Evolutionary conservation across 2,888 invertebrate genomes (phyloP), one percentile per base, ranked within the genome.

Genomic region (Heliconius charithonia): DNA sequence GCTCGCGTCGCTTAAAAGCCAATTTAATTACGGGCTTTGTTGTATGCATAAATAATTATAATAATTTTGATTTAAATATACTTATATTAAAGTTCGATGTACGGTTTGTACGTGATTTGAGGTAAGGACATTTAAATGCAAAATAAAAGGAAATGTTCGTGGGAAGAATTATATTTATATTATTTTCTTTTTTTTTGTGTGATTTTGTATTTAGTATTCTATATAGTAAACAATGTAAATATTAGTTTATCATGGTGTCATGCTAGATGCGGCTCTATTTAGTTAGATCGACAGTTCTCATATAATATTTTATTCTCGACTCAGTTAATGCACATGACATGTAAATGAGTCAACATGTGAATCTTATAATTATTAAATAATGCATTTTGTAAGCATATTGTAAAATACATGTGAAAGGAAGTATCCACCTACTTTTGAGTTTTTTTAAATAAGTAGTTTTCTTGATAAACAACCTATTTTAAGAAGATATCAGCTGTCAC

Each of bases 401-500:
- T 51, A 51, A 29, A 12, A 32, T 25, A 41, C 25, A 45, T 19
- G 25, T 45, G n/a, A 45, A 13, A 37, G n/a, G 37, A 69, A 41
- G 37, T 37, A 22, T 67, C 41, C 4, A 41, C n/a, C 1, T 67
- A 67, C 6, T 7, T 41, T 22, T 41, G 12, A 41, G 22, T 66
- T 67, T 37, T 25, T 69, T 45, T 25, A 59, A 74, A 62, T 73
- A 74, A 62, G 67, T 73, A 74, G 66, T 66, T 41, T 66, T 25
- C 62, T 37, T 41, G 83, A 82, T 82, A 83, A 87, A 81, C 82
- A 85, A 85, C 87, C 89, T 89, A 89, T 86, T 88, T 41, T 85
- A 85, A 86, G 84, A 83, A 85, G 84, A 84, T 85, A 85, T 83
- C 75, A 76, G 80, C 82, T 83, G 85, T 83, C 83, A 84, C 63